These are phyloP conservation scores for Dolichopus griseipennis DNA, from an alignment of 2,888 invertebrate species.

Conservation along the genomic window DNA sequence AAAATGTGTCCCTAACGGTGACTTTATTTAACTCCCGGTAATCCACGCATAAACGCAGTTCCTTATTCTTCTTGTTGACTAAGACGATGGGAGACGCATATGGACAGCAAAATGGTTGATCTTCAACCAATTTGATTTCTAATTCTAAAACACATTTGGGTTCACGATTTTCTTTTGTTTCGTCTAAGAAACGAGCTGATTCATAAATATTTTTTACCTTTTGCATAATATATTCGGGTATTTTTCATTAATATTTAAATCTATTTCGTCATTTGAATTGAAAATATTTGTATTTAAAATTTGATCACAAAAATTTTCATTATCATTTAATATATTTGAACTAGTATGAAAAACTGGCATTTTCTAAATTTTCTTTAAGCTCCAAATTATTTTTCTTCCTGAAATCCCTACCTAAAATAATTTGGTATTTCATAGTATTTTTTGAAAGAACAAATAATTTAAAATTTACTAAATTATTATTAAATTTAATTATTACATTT, in stretches of 20 bases:
- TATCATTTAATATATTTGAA: too few species aligned
- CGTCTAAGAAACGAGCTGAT: slow-evolving; percentile 1
- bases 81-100: slow-evolving; percentile 23
- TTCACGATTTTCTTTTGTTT: slow-evolving; percentile 9
- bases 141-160: slow-evolving; percentile 14
- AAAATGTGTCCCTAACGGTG: slow-evolving; percentile 15
- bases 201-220: slow-evolving; percentile 10
- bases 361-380: too few species aligned
- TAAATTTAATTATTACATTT: slow-evolving; percentile 15
- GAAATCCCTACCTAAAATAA: too few species aligned
- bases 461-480: slow-evolving; percentile 14
- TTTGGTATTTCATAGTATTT: too few species aligned
- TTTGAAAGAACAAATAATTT: slow-evolving; percentile 9
- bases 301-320: too few species aligned
- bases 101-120: slow-evolving; percentile 20
- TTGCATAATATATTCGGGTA: background rate
- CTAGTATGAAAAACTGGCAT: too few species aligned
- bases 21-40: slow-evolving; percentile 15
- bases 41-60: slow-evolving; percentile 16
- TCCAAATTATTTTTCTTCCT: too few species aligned
- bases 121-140: slow-evolving; percentile 16
- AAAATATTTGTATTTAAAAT: too few species aligned
- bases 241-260: slow-evolving; percentile 14
- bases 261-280: too few species aligned
- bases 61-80: slow-evolving; percentile 20